A percentile compares a stretch with the other conserved stretches of the same genome.
phyloP scores from a whole-genome alignment of 2,888 invertebrate genomes.

The Andrena flavipes region DNA sequence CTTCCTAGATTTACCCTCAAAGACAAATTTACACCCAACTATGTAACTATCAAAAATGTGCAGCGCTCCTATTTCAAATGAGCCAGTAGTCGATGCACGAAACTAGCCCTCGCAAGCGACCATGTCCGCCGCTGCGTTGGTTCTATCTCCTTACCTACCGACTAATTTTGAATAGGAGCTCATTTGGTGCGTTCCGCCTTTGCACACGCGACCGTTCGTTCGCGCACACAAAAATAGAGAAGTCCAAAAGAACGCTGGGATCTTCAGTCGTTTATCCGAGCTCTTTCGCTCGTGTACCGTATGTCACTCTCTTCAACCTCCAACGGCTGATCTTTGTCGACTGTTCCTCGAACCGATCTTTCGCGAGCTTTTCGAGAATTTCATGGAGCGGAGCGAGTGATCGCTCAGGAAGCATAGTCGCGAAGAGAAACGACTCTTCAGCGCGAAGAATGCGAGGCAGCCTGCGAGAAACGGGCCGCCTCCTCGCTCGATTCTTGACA shows the following conservation, averaged over 20 bases:
- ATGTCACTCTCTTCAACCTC: constrained; percentile 59
- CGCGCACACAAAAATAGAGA: constrained; percentile 32
- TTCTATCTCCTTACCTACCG: constrained; percentile 52
- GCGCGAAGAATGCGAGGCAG: constrained; percentile 41
- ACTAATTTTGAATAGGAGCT: constrained; percentile 82
- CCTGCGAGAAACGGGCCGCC: constrained; percentile 15
- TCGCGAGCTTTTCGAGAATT: constrained; percentile 55
- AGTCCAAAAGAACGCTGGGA: constrained; percentile 34
- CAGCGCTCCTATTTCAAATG: constrained; percentile 16
- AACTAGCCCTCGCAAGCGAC: constrained; percentile 24
- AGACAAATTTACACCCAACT: background rate
- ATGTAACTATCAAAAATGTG: background rate
- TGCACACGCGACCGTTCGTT: background rate
- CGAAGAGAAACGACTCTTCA: constrained; percentile 25
- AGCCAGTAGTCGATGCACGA: constrained; percentile 47
- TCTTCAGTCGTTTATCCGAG: constrained; percentile 35
- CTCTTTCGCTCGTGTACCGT: constrained; percentile 55
- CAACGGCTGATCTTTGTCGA: constrained; percentile 44
- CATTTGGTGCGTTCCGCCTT: constrained; percentile 70
- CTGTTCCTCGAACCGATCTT: constrained; percentile 27
- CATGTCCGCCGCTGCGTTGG: constrained; percentile 59
- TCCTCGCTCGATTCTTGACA: constrained; percentile 44
- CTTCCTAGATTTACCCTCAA: background rate
- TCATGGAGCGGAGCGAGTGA: constrained; percentile 47
- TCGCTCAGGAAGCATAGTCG: constrained; percentile 23